Percentiles rank a stretch among this genome's conserved stretches.
phyloP scores from a whole-genome alignment of 2,888 invertebrate genomes.

The Neoaliturus tenellus region DNA sequence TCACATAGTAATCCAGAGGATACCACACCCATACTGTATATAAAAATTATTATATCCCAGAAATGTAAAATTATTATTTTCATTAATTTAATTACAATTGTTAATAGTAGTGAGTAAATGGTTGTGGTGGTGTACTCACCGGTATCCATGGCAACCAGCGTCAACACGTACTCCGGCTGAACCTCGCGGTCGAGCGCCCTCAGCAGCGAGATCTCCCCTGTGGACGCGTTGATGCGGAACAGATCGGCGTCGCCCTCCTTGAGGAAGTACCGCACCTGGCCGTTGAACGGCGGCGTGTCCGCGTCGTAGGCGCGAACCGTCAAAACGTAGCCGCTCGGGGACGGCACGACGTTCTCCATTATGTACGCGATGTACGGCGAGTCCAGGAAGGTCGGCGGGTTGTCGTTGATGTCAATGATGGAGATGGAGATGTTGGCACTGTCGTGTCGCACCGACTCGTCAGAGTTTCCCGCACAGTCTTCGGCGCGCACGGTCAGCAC shows the following conservation, averaged over 20 bases:
- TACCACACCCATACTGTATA: too few relatives aligned
- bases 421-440: slow-evolving; percentile 81
- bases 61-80: too few relatives aligned
- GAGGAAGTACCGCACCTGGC: slow-evolving; percentile 93
- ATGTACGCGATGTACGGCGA: slow-evolving; percentile 96
- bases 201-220: slow-evolving; percentile 92
- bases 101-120: too few relatives aligned
- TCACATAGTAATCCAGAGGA: too few relatives aligned
- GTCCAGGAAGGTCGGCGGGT: slow-evolving; percentile 93
- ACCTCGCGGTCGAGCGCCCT: slow-evolving; percentile 90
- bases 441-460: slow-evolving; percentile 77
- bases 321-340: slow-evolving; percentile 84
- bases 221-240: slow-evolving; percentile 94
- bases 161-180: slow-evolving; percentile 89
- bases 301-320: slow-evolving; percentile 92
- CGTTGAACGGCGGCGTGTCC: slow-evolving; percentile 93
- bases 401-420: slow-evolving; percentile 95
- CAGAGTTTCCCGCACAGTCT: slow-evolving; percentile 84
- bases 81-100: too few relatives aligned
- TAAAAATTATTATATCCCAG: too few relatives aligned
- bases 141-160: slow-evolving; percentile 95
- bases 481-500: slow-evolving; percentile 90
- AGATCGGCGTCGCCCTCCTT: slow-evolving; percentile 95
- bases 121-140: slow-evolving; percentile 82
- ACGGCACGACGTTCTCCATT: slow-evolving; percentile 93